Conservation (phyloP, 35 echinoderm and acorn worm genomes). For the Lytechinus variegatus region DNA sequence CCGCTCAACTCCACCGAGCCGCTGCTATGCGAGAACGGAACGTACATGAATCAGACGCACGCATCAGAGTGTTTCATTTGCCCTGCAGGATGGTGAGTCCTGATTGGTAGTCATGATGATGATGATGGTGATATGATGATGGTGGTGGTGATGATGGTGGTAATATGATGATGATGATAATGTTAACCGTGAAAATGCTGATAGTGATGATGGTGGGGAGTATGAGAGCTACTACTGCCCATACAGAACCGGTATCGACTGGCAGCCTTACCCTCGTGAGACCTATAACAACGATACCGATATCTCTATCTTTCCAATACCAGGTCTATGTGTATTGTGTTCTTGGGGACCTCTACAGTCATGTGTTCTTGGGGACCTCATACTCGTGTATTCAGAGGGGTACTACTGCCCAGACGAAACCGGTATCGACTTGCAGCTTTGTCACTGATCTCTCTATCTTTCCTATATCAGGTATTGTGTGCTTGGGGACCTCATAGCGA, state of each 20-base stretch:
- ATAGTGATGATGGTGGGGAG: not conserved
- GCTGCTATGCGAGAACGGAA: slow-evolving; percentile 85
- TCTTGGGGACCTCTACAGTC: slow-evolving; percentile 59
- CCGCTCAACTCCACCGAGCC: slow-evolving; percentile 90
- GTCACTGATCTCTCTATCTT: slow-evolving; percentile 72
- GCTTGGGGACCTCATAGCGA: slow-evolving; percentile 68
- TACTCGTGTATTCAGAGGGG: slow-evolving; percentile 71
- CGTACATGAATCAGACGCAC: slow-evolving; percentile 98
- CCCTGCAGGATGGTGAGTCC: slow-evolving; percentile 81
- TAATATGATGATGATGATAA: slow-evolving; percentile 21
- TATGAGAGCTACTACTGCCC: slow-evolving; percentile 93
- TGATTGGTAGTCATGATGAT: not conserved
- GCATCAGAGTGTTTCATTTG: slow-evolving; percentile 83
- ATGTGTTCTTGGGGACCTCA: slow-evolving; percentile 83
- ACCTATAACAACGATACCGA: slow-evolving; percentile 48
- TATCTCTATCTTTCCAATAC: too few species aligned
- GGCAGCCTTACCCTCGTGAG: slow-evolving; percentile 73
- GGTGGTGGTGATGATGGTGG: not conserved
- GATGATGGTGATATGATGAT: not conserved
- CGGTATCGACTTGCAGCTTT: slow-evolving; percentile 93
- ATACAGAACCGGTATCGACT: slow-evolving; percentile 84
- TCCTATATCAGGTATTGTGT: slow-evolving; percentile 75
- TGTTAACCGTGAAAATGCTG: not conserved
- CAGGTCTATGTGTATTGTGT: slow-evolving; percentile 96
- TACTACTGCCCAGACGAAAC: slow-evolving; percentile 90